Evolutionary conservation across 2,888 invertebrate species (phyloP).

Genomic region (Dione vanillae): DNA sequence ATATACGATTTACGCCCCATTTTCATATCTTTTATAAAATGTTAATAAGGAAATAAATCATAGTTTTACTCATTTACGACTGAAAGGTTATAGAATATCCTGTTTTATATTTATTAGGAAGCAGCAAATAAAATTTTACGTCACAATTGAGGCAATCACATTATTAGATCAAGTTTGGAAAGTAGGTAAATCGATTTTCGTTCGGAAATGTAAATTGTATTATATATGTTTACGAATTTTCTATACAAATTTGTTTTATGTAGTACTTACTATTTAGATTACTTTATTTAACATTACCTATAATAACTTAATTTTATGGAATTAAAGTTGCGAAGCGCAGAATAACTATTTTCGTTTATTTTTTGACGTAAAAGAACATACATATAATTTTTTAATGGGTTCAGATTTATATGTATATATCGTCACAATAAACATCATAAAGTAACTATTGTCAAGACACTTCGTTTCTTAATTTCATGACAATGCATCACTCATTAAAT

Average conservation of each 20-base stretch:
- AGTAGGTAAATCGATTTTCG: constrained; percentile 13
- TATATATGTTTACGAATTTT: constrained; percentile 12
- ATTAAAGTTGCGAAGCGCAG: too few relatives aligned
- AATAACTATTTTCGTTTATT: too few relatives aligned
- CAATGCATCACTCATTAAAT: too few relatives aligned
- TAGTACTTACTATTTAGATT: background rate
- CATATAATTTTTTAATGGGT: too few relatives aligned
- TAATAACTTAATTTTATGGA: background rate
- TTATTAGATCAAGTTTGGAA: constrained; percentile 26
- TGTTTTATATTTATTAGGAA: constrained; percentile 17
- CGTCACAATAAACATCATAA: too few relatives aligned
- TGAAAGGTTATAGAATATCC: constrained; percentile 1
- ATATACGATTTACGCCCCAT: too few relatives aligned
- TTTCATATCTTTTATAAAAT: background rate
- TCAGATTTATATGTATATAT: too few relatives aligned
- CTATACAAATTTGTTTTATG: background rate
- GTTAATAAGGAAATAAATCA: background rate
- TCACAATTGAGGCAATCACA: constrained; percentile 23
- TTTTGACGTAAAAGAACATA: too few relatives aligned
- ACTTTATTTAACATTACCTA: background rate
- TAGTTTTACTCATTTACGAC: constrained; percentile 1
- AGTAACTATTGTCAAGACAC: too few relatives aligned
- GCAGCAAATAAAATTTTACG: constrained; percentile 21
- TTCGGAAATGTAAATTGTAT: background rate
- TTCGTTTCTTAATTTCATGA: too few relatives aligned